Evolutionary conservation across 2,113 vertebrate species (phyloP), one percentile per base, ranked within the genome.

Genomic region (Psephotus haematonotus): DNA sequence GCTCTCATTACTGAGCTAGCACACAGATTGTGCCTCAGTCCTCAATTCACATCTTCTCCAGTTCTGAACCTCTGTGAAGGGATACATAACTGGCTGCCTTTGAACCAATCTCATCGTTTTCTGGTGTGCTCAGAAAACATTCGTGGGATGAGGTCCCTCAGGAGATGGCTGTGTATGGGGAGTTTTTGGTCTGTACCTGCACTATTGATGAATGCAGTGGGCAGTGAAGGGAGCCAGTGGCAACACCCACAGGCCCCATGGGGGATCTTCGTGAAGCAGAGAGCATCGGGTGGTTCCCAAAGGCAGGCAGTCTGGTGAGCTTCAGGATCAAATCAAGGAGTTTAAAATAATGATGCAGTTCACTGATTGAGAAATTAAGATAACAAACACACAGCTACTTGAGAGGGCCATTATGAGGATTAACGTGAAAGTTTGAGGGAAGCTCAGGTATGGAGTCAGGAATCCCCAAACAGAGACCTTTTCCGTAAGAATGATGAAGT

Each of bases 201-300:
- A 17, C 27, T 76, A 53, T 31, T 57, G 23, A 18, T 2, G 2
- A 33, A 22, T 0, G 1, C 25, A 13, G 11, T 19, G 20, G 27
- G 18, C 22, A 35, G 22, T 10, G 20, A 91, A 81, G 23, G 29
- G 17, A 57, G 41, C 2, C 44, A 41, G 15, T 20, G 33, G 18
- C 29, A 60, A 27, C 20, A 80, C 3, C 10, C 31, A 33, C 1
- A 1, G 29, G 8, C 13, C 27, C 37, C 8, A 1, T 3, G 4
- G 13, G 39, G 16, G 11, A 50, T 15, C 23, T 60, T 28, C 11
- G 9, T 68, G 46, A 16, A 64, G 5, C 22, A 79, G 47, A 53
- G 33, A 16, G 4, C 18, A 44, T 6, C 2, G 7, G 7, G 16
- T 37, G 4, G 0, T 11, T 87, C 47, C 31, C 57, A 71, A 50